phyloP scores from a whole-genome alignment of 2,113 vertebrate species.

The Oceanodroma tethys region DNA sequence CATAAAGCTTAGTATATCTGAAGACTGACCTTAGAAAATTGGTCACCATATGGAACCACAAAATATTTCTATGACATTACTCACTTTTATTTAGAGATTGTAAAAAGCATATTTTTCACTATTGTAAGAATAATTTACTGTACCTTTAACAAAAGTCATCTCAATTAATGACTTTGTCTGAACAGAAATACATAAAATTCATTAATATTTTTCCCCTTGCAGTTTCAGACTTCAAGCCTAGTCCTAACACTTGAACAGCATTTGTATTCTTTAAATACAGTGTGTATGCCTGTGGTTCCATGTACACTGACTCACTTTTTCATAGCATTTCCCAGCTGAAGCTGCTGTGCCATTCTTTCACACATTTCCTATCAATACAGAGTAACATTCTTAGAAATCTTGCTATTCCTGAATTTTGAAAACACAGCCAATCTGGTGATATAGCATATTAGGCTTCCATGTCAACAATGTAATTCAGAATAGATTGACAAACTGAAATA shows the following conservation, averaged over 20 bases:
- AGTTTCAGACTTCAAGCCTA: background rate
- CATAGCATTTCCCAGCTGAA: background rate
- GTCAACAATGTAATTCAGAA: background rate
- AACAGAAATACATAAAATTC: background rate
- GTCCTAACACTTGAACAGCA: background rate
- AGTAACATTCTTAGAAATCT: background rate
- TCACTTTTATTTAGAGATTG: background rate
- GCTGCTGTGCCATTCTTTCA: background rate
- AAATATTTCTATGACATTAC: background rate
- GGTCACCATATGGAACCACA: background rate
- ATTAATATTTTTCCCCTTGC: background rate
- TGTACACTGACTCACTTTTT: background rate
- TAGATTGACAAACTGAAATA: background rate
- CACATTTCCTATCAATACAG: background rate
- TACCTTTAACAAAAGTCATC: background rate
- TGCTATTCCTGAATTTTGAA: background rate
- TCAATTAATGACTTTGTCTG: background rate
- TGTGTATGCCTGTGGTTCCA: background rate
- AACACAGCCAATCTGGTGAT: background rate
- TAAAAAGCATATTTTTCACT: background rate
- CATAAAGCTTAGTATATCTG: background rate
- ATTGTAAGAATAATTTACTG: background rate
- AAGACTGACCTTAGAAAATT: background rate
- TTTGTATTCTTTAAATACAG: background rate
- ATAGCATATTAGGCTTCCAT: background rate